A percentile compares a stretch with the other conserved stretches of the same genome.
These are phyloP conservation scores for Papilio protenor DNA, from an alignment of 2,888 invertebrate genomes.

Conservation along the genomic window DNA sequence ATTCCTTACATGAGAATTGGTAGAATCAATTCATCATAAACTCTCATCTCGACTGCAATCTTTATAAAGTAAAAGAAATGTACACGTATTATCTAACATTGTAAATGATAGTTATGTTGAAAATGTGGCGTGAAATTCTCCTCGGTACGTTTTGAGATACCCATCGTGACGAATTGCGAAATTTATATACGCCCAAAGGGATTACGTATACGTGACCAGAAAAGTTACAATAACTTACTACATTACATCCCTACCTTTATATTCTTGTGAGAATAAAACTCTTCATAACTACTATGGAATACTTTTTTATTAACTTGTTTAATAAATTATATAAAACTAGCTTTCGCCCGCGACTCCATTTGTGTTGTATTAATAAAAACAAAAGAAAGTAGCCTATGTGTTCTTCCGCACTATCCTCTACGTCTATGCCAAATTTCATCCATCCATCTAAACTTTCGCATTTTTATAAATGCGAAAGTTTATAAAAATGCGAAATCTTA, in stretches of 20 bases:
- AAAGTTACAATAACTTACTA: constrained; percentile 15
- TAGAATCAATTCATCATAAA: too few species aligned
- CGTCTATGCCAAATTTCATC: too few species aligned
- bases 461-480: too few species aligned
- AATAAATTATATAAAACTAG: too few species aligned
- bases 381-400: too few species aligned
- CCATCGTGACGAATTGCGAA: constrained; percentile 64
- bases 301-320: not conserved
- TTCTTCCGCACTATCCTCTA: too few species aligned
- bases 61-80: constrained; percentile 36
- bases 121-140: constrained; percentile 63
- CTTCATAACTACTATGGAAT: not conserved
- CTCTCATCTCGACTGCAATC: not conserved
- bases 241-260: not conserved
- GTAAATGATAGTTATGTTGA: constrained; percentile 53
- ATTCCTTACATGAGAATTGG: too few species aligned
- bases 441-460: too few species aligned
- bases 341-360: too few species aligned
- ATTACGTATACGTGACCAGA: constrained; percentile 50
- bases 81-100: constrained; percentile 44
- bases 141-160: constrained; percentile 55
- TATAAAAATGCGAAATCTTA: too few species aligned
- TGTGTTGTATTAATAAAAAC: too few species aligned
- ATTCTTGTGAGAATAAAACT: not conserved
- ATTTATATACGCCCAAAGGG: constrained; percentile 60